phyloP scores from a whole-genome alignment of 1,140 invertebrate species.

The Drosophila punjabiensis region DNA sequence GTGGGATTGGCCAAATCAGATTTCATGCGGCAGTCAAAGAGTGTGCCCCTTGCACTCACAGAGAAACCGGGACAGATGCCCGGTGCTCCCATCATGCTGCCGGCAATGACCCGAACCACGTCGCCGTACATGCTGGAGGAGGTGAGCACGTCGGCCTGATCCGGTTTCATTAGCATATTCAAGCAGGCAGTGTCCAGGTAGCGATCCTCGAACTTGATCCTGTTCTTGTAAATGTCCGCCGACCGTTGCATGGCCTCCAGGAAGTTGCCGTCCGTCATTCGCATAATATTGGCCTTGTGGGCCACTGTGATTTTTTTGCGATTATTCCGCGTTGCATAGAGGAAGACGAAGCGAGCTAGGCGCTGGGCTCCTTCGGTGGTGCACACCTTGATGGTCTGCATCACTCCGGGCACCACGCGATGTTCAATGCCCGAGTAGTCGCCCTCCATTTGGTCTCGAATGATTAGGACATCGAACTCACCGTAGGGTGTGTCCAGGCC shows the following conservation, averaged over 20 bases:
- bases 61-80: constrained; percentile 54
- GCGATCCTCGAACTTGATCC: constrained; percentile 53
- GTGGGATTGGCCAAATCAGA: constrained; percentile 60
- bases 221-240: constrained; percentile 5
- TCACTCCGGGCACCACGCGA: constrained; percentile 57
- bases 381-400: constrained; percentile 68
- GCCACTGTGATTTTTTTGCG: constrained; percentile 64
- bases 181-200: constrained; percentile 63
- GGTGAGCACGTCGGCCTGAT: constrained; percentile 43
- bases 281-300: constrained; percentile 72
- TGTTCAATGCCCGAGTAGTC: constrained; percentile 74
- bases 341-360: constrained; percentile 51
- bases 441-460: constrained; percentile 66
- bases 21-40: constrained; percentile 45
- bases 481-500: constrained; percentile 46
- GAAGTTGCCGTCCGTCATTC: constrained; percentile 66
- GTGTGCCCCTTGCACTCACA: constrained; percentile 23
- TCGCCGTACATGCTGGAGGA: constrained; percentile 76
- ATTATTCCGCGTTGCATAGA: constrained; percentile 36
- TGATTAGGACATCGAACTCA: constrained; percentile 48
- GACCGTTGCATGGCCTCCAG: constrained; percentile 44
- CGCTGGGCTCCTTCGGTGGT: constrained; percentile 49
- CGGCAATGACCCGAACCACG: constrained; percentile 48
- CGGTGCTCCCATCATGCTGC: constrained; percentile 51
- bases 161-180: constrained; percentile 49